These are phyloP conservation scores for Prionace glauca DNA, from an alignment of 2,797 vertebrate genomes.

Conservation along the genomic window DNA sequence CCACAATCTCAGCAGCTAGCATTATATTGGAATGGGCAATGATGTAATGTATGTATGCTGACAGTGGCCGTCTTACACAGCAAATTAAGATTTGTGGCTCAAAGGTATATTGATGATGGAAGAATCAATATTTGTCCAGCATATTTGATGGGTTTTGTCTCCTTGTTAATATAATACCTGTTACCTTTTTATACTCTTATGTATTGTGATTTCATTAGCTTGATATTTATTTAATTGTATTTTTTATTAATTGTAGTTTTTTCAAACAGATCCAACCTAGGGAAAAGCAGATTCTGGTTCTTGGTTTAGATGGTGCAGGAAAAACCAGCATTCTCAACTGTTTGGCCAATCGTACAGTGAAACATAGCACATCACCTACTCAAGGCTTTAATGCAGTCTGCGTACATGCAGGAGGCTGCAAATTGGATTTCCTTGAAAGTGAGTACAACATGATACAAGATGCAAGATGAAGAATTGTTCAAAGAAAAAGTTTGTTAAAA, in stretches of 20 bases:
- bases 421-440: constrained; percentile 86
- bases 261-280: constrained; percentile 51
- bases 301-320: constrained; percentile 80
- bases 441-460: constrained; percentile 46
- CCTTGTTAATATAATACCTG: neutral
- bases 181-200: neutral
- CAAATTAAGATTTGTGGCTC: neutral
- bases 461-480: neutral
- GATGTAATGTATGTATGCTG: neutral
- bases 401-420: constrained; percentile 59
- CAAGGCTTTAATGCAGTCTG: constrained; percentile 80
- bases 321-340: constrained; percentile 82
- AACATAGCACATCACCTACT: constrained; percentile 63
- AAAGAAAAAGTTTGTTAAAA: neutral
- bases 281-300: constrained; percentile 75
- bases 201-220: neutral
- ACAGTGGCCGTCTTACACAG: neutral
- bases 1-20: neutral
- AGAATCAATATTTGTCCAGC: neutral
- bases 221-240: neutral
- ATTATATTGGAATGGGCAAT: neutral
- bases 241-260: neutral
- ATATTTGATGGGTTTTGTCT: neutral
- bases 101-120: neutral
- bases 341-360: constrained; percentile 59